These are phyloP conservation scores for Dipodomys spectabilis DNA, from an alignment of 2,113 vertebrate genomes.

Conservation along the genomic window DNA sequence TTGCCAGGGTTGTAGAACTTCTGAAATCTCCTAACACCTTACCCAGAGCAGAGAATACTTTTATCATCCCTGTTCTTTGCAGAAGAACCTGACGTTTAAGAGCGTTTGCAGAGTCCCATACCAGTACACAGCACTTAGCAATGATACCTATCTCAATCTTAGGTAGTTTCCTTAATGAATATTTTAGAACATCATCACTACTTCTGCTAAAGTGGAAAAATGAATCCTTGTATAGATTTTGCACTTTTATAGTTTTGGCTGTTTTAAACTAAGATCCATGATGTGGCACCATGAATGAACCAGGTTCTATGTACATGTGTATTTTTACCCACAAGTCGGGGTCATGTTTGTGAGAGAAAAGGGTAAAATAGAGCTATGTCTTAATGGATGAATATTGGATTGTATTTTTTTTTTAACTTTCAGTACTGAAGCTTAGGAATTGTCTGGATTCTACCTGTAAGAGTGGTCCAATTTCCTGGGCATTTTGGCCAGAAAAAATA, in stretches of 20 bases:
- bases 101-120: background rate
- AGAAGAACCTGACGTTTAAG: background rate
- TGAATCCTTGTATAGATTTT: background rate
- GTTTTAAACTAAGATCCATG: background rate
- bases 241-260: background rate
- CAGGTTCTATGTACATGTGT: too few relatives aligned
- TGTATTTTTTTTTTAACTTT: background rate
- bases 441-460: background rate
- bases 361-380: background rate
- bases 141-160: background rate
- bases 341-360: background rate
- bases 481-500: background rate
- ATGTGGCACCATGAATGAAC: too few relatives aligned
- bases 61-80: background rate
- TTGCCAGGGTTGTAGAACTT: background rate
- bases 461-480: too few relatives aligned
- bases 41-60: background rate
- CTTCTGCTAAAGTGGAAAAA: background rate
- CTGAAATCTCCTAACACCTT: background rate
- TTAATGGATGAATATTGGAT: too few relatives aligned
- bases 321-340: too few relatives aligned
- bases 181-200: conserved; percentile 6
- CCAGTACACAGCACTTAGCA: background rate
- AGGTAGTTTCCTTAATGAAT: background rate
- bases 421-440: background rate